Base-by-base conservation (phyloP, 2,797 vertebrate genomes). In the Ibycter americanus region DNA sequence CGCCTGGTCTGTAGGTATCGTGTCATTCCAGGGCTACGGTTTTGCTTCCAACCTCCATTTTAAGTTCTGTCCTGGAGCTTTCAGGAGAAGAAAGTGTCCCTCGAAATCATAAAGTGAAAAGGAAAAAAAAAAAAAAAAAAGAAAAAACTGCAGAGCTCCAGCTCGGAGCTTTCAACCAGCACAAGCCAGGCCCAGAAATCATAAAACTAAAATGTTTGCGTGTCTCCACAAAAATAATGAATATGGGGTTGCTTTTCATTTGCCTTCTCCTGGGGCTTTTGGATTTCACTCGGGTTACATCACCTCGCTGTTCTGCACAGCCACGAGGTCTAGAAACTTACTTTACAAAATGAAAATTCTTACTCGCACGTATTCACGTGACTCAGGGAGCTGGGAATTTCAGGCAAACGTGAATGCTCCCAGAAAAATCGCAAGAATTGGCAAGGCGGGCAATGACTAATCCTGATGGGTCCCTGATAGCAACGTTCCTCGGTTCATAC, bases 381-480 rank as follows among this genome's bases (percentile, higher is more conserved):
- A 91, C 74, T 96, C 94, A 76, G 1, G 36, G 89, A 93, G 87
- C 55, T 72, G 93, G 89, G 96, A 68, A 87, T 91, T 87, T 87
- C 77, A 51, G 82, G 82, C 70, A 46, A 79, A 72, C 25, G 3
- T 31, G 87, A 92, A 82, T 0, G 4, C 73, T 91, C 4, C 0
- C 6, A 46, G 89, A 67, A 76, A 89, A 93, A 80, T 8, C 6
- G 70, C 87, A n/a, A 51, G 74, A 90, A 73, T 29, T 90, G 91
- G 87, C 95, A 94, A 9, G 46, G 4, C 0, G n/a, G 89, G 89
- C 87, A 32, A 7, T 93, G 93, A 94, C 56, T 95, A 88, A 96
- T 90, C 78, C 92, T 58, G 92, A 86, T 94, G 91, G 91, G 74
- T 93, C 81, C 94, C 77, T 2, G 87, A 95, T 93, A 94, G 73